Evolutionary conservation across 2,113 vertebrate species (phyloP), one percentile per base, ranked within the genome.

Genomic region (Pungitius pungitius): DNA sequence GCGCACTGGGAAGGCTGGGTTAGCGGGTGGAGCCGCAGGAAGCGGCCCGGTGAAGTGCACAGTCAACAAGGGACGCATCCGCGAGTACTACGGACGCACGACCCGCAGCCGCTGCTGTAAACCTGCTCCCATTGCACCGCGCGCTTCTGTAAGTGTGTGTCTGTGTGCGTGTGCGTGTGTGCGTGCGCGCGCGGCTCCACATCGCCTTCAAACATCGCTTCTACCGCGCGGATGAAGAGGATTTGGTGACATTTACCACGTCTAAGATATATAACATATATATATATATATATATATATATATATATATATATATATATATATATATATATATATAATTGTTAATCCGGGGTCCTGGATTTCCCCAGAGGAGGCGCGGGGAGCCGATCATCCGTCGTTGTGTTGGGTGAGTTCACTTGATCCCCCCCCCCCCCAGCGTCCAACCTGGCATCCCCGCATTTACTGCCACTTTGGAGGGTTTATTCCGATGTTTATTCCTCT

Each of bases 21-120:
- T 72, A 85, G 89, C 89, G 90, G 93, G 93, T 92, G 94, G 93
- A 91, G 93, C 86, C 87, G 88, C 73, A 58, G 78, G 78, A 82
- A 84, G 85, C 86, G 92, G 77, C 87, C 79, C 92, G 86, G 87
- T 87, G n/a, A 78, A 88, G 85, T 83, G 87, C 84, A 83, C 90
- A 85, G 88, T 87, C 87, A 90, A 93, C 89, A 90, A 88, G 79
- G 90, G 82, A 87, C 93, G 92, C 94, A 91, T 85, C 85, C 67
- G 83, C 92, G 83, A 88, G 71, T 83, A 84, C 84, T 79, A 70
- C 75, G 81, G 42, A 69, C 1, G 11, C 60, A 22, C 59, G 35
- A 39, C 57, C 71, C 81, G 42, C 64, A 56, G 14, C 61, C 72
- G 14, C 60, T 63, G 10, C 5, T 54, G 8, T 8, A 17, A 30